A percentile compares a stretch with the other conserved stretches of the same genome.
These are phyloP conservation scores for Cistogaster globosa DNA, from an alignment of 2,888 invertebrate species.

Conservation along the genomic window DNA sequence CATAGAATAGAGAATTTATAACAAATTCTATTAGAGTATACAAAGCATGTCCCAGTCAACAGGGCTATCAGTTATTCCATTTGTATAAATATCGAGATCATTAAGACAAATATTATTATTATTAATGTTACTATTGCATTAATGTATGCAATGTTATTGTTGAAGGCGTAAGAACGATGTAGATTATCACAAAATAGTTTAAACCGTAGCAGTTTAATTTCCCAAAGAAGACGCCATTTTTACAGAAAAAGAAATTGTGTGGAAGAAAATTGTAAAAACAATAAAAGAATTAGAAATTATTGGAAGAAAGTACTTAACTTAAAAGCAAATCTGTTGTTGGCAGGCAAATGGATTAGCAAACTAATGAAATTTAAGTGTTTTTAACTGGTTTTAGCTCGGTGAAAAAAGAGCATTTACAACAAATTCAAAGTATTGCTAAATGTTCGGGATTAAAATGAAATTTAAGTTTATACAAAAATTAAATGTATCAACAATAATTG, in stretches of 20 bases:
- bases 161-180: conserved; percentile 2
- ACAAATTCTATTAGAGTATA: conserved; percentile 48
- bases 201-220: conserved; percentile 18
- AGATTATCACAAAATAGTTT: conserved; percentile 27
- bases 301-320: conserved; percentile 9
- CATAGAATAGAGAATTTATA: conserved; percentile 14
- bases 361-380: conserved; percentile 39
- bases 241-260: conserved; percentile 37
- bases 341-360: conserved; percentile 18
- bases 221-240: conserved; percentile 45
- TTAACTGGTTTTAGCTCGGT: background rate
- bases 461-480: background rate
- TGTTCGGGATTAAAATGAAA: conserved; percentile 23
- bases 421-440: conserved; percentile 78
- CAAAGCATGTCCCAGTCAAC: conserved; percentile 65
- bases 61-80: conserved; percentile 46
- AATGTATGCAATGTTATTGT: background rate
- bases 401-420: background rate
- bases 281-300: conserved; percentile 54
- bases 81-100: conserved; percentile 66
- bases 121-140: conserved; percentile 19
- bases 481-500: conserved; percentile 15
- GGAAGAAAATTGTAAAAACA: conserved; percentile 43
- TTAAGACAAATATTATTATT: conserved; percentile 49
- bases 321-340: conserved; percentile 38